Evolutionary conservation across 2,113 vertebrate genomes (phyloP).

Genomic region (Lagopus muta): DNA sequence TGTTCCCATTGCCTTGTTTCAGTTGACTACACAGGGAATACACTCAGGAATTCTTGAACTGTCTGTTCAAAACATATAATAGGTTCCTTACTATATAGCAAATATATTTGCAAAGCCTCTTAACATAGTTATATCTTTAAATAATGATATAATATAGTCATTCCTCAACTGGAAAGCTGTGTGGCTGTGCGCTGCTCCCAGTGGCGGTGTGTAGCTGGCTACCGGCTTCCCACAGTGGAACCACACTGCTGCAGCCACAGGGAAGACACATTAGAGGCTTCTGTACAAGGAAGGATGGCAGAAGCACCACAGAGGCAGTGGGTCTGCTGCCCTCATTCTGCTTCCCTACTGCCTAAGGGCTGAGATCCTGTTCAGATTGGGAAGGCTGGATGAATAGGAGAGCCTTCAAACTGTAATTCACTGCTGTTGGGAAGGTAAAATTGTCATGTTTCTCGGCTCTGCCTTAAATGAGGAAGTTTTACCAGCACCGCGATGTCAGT

Average conservation of each 20-base stretch:
- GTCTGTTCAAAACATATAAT: not conserved
- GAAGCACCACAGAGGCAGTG: not conserved
- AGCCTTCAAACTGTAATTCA: not conserved
- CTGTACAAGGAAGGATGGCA: not conserved
- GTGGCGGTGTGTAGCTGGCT: not conserved
- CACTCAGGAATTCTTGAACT: not conserved
- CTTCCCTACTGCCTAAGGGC: not conserved
- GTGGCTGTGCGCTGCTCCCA: not conserved
- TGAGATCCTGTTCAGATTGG: not conserved
- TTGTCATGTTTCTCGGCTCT: not conserved
- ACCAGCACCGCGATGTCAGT: not conserved
- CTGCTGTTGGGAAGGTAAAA: fast-evolving
- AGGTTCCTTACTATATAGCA: not conserved
- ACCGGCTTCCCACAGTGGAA: not conserved
- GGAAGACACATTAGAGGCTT: not conserved
- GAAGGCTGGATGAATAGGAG: not conserved
- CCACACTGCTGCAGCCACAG: not conserved
- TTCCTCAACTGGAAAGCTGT: not conserved
- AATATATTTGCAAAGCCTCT: not conserved
- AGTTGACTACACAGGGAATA: not conserved
- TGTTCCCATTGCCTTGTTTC: not conserved
- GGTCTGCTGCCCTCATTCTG: not conserved
- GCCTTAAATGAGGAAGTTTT: not conserved
- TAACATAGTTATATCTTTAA: not conserved
- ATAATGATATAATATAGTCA: not conserved